phyloP scores from a whole-genome alignment of 2,888 invertebrate species.

The Arge pagana region DNA sequence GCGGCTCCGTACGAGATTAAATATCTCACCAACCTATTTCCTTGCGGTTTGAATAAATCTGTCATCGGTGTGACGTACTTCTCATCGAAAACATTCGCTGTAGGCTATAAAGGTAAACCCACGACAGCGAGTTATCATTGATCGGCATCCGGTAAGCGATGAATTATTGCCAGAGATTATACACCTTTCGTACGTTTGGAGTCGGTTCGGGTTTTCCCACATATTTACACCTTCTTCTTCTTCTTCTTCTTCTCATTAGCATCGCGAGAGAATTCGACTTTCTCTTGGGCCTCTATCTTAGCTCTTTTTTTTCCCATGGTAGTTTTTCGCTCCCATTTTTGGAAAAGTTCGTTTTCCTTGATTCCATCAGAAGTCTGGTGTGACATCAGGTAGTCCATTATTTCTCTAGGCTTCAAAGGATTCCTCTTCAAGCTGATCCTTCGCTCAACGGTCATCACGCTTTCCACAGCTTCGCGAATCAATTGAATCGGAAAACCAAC shows the following conservation, averaged over 20 bases:
- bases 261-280: no score
- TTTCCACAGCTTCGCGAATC: conserved; percentile 58
- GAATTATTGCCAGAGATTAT: no score
- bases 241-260: conserved; percentile 1
- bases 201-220: no score
- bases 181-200: no score
- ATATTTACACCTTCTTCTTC: not conserved
- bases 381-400: conserved; percentile 59
- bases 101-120: no score
- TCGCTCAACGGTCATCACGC: conserved; percentile 59
- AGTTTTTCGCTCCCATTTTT: conserved; percentile 37
- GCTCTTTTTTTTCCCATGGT: conserved; percentile 35
- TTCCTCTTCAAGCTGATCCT: conserved; percentile 61
- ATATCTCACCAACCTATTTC: no score
- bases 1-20: no score
- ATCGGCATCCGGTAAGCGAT: no score
- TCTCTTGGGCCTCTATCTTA: conserved; percentile 27
- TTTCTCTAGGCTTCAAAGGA: conserved; percentile 62
- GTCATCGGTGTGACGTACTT: no score
- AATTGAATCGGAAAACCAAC: conserved; percentile 62
- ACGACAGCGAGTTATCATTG: no score
- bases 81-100: no score
- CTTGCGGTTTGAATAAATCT: no score
- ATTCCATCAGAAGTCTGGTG: conserved; percentile 30
- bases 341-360: conserved; percentile 31